phyloP scores from a whole-genome alignment of 2,797 vertebrate species.

The Aplochiton taeniatus region DNA sequence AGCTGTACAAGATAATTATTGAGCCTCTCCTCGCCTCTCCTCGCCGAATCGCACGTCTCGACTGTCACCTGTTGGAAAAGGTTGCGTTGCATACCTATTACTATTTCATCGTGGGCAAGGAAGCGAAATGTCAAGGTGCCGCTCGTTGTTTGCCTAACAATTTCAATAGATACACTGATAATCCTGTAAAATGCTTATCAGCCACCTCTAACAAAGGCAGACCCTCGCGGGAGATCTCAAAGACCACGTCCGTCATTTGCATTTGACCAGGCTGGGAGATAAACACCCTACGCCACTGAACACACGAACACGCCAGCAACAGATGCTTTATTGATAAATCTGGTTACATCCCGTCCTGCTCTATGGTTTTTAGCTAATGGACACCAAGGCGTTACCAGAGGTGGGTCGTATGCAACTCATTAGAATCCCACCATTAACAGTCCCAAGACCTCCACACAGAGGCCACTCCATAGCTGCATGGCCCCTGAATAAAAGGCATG shows the following conservation, averaged over 20 bases:
- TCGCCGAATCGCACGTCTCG: no score
- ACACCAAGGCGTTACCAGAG: no score
- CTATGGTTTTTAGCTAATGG: no score
- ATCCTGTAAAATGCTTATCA: conserved; percentile 46
- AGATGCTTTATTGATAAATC: no score
- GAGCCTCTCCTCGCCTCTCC: no score
- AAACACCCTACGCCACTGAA: conserved; percentile 46
- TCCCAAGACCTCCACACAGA: no score
- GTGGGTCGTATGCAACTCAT: no score
- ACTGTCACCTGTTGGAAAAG: no score
- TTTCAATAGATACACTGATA: conserved; percentile 51
- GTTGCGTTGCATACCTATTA: not conserved
- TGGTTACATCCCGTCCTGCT: no score
- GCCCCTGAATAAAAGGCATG: not conserved
- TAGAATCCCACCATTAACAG: no score
- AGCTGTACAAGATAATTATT: no score
- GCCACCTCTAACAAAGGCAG: conserved; percentile 50
- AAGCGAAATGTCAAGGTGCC: conserved; percentile 9
- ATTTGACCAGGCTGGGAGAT: conserved; percentile 37
- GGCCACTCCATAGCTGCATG: no score
- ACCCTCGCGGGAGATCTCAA: conserved; percentile 48
- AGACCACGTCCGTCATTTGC: conserved; percentile 54
- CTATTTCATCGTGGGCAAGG: conserved; percentile 14
- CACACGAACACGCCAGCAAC: conserved; percentile 11
- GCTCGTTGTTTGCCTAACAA: conserved; percentile 38